Base-by-base conservation (phyloP, 2,797 vertebrate species). In the Chromobotia macracanthus region DNA sequence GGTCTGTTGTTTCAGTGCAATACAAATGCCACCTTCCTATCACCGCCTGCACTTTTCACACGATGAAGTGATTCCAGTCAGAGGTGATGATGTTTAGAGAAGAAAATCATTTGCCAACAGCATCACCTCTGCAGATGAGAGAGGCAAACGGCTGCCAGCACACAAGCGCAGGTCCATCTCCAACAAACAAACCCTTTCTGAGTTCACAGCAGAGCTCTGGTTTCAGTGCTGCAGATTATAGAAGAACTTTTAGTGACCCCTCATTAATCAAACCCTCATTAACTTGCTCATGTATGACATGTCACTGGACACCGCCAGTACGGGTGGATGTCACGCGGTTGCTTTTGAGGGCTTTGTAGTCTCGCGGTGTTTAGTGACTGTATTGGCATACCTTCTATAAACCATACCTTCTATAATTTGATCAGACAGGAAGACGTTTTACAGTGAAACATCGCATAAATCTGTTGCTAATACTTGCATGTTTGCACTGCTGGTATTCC, bases 161-260 rank as follows among this genome's bases (percentile, higher is more conserved):
- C 61, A 70, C 53, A 31, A 77, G 55, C 13, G 23, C 60, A 61
- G 25, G 41, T 63, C 75, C 75, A 77, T 60, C 12, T 77, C 75
- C 60, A 69, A 77, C 75, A 77, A 69, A 77, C 66, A 28, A 68
- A 68, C 65, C 23, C 2, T 18, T 38, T 48, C 41, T 58, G 44
- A 68, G 19, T 68, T 68, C 75, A 77, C 51, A 58, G 21, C 28
- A 31, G 38, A 58, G 64, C 50, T 66, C 31, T 75, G 61, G 48
- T 66, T 63, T 71, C 41, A 63, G 44, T 46, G 18, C 19, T 28
- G 35, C 6, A 5, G 35, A 38, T 38, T 28, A 28, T 4, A 28
- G 28, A 28, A 28, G 53, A 28, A 75, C 65, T 19, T 75, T 70
- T 21, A 75, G 46, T 63, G 56, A 64, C 25, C 19, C 35, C 28